Evolutionary conservation across 2,113 vertebrate genomes (phyloP).

Genomic region (Limnothrissa miodon): DNA sequence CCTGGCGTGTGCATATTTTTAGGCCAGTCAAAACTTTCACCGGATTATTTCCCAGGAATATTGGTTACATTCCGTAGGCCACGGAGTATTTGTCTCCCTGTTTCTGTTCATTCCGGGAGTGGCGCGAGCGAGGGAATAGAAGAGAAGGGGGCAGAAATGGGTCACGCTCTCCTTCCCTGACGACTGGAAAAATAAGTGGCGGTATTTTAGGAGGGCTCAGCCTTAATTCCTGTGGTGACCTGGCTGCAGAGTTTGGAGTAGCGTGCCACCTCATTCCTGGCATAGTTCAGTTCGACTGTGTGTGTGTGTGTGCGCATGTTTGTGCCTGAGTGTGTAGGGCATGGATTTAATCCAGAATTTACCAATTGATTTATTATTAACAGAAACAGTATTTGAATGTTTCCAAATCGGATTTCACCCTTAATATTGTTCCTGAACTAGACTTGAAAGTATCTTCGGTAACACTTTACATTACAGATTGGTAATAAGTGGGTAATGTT

Average conservation of each 20-base stretch:
- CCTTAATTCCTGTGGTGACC: constrained; percentile 42
- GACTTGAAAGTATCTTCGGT: no score
- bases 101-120: constrained; percentile 8
- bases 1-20: constrained; percentile 4
- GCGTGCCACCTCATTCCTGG: constrained; percentile 40
- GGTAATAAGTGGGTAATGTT: no score
- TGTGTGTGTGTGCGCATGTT: constrained; percentile 10
- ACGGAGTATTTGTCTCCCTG: constrained; percentile 4
- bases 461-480: no score
- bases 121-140: background rate
- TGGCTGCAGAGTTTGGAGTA: constrained; percentile 42
- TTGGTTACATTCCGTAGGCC: constrained; percentile 38
- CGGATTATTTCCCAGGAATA: constrained; percentile 41
- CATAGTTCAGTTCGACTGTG: constrained; percentile 30
- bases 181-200: constrained; percentile 23
- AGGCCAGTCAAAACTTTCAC: background rate
- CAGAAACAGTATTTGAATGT: no score
- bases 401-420: no score
- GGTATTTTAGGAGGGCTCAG: constrained; percentile 44
- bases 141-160: constrained; percentile 29
- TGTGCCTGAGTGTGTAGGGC: background rate
- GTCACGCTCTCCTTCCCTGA: constrained; percentile 6
- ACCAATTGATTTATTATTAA: no score
- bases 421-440: no score
- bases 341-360: no score